These are phyloP conservation scores for Steinernema hermaphroditum DNA, from an alignment of 2,888 invertebrate genomes.

Conservation along the genomic window DNA sequence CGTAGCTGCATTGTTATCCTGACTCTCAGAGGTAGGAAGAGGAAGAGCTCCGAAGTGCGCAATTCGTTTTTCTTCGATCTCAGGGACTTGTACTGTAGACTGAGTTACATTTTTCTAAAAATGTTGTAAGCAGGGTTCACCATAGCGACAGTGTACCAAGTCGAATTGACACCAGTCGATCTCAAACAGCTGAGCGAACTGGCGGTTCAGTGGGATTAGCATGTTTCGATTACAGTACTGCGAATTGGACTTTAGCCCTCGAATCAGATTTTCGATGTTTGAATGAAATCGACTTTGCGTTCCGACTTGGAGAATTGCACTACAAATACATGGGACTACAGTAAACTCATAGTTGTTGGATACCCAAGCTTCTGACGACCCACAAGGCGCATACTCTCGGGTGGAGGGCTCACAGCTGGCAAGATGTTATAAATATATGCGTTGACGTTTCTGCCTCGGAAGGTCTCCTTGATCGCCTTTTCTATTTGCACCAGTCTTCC, in stretches of 20 bases:
- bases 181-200: constrained; percentile 53
- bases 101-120: constrained; percentile 41
- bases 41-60: constrained; percentile 7
- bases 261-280: constrained; percentile 44
- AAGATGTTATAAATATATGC: constrained; percentile 59
- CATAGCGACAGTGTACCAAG: no score
- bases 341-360: no score
- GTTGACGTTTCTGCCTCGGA: constrained; percentile 58
- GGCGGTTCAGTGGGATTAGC: constrained; percentile 53
- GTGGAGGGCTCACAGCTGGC: constrained; percentile 38
- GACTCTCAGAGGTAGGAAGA: background rate
- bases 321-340: no score
- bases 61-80: background rate
- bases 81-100: background rate
- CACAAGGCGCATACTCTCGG: constrained; percentile 24
- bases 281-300: constrained; percentile 48
- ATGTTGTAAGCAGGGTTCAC: no score
- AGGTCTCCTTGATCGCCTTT: constrained; percentile 52
- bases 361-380: constrained; percentile 38
- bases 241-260: constrained; percentile 42
- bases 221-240: constrained; percentile 43
- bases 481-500: constrained; percentile 49
- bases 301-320: constrained; percentile 46
- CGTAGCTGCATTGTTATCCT: background rate
- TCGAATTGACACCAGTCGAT: constrained; percentile 63